Evolutionary conservation across 92 coral and sea anemone species (phyloP), one percentile per base, ranked within the genome.

Genomic region (Paragorgia papillata): DNA sequence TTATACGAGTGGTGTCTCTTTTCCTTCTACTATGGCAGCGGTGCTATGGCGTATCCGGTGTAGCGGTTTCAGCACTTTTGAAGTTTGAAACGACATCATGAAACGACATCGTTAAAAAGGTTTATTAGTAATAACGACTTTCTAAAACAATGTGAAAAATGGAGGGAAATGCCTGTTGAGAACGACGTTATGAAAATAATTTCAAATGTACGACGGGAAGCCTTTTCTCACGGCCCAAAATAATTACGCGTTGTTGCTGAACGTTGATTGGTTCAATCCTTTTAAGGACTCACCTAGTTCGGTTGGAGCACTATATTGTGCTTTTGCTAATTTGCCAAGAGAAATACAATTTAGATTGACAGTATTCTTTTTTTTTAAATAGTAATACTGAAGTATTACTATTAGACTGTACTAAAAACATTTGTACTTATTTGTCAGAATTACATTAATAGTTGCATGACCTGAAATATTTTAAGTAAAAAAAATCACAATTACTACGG

Each of bases 11-110:
- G 19, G 58, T 51, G 6, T 51, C 58, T 19, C 26, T 51, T 51
- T 51, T 51, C 17, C 58, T 51, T 4, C 26, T 51, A 7, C 6
- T 51, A 6, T 51, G 58, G 58, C 58, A 51, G 19, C 8, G 58
- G 58, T 51, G 58, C 17, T 51, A 51, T 51, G 58, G 58, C 19
- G 26, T 51, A 51, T 51, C 58, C 20, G 58, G 58, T 17, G 58
- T 51, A 17, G 58, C 58, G 20, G 19, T 51, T 3, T 17, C 26
- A 3, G 58, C 17, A 3, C 19, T 51, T 3, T 17, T 51, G 58
- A 51, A 51, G 26, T 51, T 51, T 51, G n/a, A n/a, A n/a, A n/a
- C n/a, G n/a, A n/a, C n/a, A n/a, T n/a, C n/a, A n/a, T n/a, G n/a
- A n/a, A n/a, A 37, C 12, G 43, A 37, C 43, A 12, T 37, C 43